Percentiles rank a stretch among this genome's conserved stretches.
Conservation (phyloP, 1,140 invertebrate species). For the Pararge aegeria region DNA sequence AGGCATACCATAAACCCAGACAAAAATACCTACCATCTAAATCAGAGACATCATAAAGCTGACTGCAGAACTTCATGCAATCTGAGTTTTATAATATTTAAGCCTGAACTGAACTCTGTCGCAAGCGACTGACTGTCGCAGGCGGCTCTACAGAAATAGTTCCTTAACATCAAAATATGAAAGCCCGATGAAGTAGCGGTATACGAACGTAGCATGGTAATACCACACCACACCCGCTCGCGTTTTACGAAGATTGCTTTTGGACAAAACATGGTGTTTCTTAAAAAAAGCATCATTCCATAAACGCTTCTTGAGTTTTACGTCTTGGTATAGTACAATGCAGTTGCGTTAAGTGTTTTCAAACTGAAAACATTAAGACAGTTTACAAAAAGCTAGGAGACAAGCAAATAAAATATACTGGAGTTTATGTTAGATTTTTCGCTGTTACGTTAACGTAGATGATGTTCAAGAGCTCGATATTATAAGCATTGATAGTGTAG, state of each 20-base stretch:
- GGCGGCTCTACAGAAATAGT: background rate
- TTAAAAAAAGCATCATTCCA: constrained; percentile 14
- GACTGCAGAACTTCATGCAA: too few species aligned
- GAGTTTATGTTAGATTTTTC: too few species aligned
- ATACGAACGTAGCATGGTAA: constrained; percentile 28
- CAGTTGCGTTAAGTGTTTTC: constrained; percentile 4
- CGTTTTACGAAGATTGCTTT: constrained; percentile 39
- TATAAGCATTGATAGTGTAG: too few species aligned
- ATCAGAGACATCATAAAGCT: too few species aligned
- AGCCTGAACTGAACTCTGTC: too few species aligned
- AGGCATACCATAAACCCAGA: too few species aligned
- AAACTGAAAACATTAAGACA: background rate
- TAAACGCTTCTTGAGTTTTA: constrained; percentile 21
- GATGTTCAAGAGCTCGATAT: too few species aligned
- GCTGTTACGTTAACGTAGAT: too few species aligned
- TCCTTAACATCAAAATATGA: constrained; percentile 37
- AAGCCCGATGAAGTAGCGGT: constrained; percentile 37
- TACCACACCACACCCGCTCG: constrained; percentile 16
- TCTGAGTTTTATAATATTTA: too few species aligned
- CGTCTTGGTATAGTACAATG: constrained; percentile 9
- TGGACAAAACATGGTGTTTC: constrained; percentile 27
- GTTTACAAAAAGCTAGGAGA: too few species aligned
- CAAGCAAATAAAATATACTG: too few species aligned
- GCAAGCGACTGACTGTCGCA: constrained; percentile 2
- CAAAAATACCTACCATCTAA: too few species aligned